Base-by-base conservation (phyloP, 2,113 vertebrate genomes). In the Sialia sialis region DNA sequence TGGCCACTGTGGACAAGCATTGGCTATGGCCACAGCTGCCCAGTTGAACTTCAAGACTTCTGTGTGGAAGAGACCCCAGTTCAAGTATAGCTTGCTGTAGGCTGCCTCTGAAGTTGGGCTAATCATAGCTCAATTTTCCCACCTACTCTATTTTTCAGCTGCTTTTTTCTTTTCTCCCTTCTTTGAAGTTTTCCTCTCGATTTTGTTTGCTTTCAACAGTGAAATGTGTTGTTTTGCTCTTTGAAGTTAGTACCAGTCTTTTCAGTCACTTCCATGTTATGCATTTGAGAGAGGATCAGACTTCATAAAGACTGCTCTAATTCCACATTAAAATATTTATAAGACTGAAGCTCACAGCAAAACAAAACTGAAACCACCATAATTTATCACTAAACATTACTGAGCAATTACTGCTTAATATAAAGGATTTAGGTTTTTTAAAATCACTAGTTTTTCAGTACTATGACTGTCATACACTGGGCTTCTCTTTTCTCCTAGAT, bases 31-130 rank as follows among this genome's bases (percentile, higher is more conserved):
- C 1, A 1, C 68, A 39, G 77, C 66, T 76, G 62, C 62, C 20
- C 2, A 1, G 23, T 25, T 38, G 16, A 59, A 9, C 60, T 70
- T 32, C 60, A 17, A 2, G 48, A 23, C 34, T 75, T 36, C 48
- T 1, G 1, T 1, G 1, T 25, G 41, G 32, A 29, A 62, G 27
- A 74, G 49, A 41, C 3, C 2, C 0, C 0, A 0, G 10, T 60
- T 78, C 10, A 44, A 38, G 52, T n/a, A 6, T 0, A 1, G 25
- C 29, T 78, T 54, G 49, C 55, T 5, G 2, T 36, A 46, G 62
- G 43, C 76, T 87, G 80, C 79, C 27, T 75, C 55, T 64, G 69
- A 60, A 77, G 67, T n/a, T 23, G 30, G 21, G 27, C 59, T 83
- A 39, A 85, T 84, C 2, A 1, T 43, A 84, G 49, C 64, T 87